These are phyloP conservation scores for Epizoanthus ramosus DNA, from an alignment of 92 coral and sea anemone species.

Conservation along the genomic window DNA sequence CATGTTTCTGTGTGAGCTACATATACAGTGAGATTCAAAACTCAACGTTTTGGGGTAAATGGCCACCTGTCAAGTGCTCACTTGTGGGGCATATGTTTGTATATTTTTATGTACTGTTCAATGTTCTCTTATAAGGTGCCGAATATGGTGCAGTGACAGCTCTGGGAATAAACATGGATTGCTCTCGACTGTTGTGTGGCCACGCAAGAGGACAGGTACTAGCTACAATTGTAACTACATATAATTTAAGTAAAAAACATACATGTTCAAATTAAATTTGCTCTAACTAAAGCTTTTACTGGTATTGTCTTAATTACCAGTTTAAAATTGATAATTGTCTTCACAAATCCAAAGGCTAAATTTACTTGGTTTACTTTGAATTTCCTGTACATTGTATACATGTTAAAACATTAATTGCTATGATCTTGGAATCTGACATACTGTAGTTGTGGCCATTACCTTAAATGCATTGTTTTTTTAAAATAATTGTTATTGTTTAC, in stretches of 20 bases:
- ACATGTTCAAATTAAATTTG: too few species aligned
- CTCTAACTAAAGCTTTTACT: neutral
- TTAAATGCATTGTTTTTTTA: too few species aligned
- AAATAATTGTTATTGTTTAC: too few species aligned
- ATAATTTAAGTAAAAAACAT: neutral
- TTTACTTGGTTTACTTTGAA: too few species aligned
- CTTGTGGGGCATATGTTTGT: neutral
- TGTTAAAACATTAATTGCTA: too few species aligned
- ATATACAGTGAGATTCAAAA: too few species aligned
- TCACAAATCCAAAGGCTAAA: too few species aligned
- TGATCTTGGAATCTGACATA: too few species aligned
- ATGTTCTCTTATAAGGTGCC: conserved; percentile 60
- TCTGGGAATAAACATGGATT: conserved; percentile 89
- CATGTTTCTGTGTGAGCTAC: too few species aligned
- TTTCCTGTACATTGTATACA: too few species aligned
- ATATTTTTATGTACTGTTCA: neutral
- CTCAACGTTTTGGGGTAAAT: neutral
- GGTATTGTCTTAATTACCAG: neutral
- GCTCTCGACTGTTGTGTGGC: conserved; percentile 91
- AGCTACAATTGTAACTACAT: neutral
- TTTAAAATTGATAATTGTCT: neutral
- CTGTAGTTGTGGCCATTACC: too few species aligned
- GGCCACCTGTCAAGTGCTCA: neutral
- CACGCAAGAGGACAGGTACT: conserved; percentile 95
- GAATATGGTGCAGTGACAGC: conserved; percentile 99